Evolutionary conservation across 2,888 invertebrate species (phyloP).

Genomic region (Eupeodes latifasciatus): DNA sequence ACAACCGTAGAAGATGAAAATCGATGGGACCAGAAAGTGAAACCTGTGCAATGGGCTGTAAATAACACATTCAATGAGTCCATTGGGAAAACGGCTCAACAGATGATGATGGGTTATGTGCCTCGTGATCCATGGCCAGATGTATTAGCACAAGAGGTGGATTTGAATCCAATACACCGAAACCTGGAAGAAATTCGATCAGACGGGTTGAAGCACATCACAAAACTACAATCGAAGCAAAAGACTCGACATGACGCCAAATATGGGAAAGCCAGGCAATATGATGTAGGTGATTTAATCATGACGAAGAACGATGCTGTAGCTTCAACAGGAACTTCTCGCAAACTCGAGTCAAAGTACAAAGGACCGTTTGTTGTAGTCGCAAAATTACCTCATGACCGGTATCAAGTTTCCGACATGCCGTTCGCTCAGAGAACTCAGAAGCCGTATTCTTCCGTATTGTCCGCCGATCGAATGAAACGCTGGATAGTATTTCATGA

Average conservation of each 20-base stretch:
- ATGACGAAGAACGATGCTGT: constrained; percentile 44
- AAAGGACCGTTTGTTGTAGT: constrained; percentile 28
- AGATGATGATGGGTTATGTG: background rate
- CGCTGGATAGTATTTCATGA: constrained; percentile 31
- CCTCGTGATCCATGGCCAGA: constrained; percentile 24
- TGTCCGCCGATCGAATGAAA: constrained; percentile 36
- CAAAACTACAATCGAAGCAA: constrained; percentile 38
- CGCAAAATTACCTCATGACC: constrained; percentile 1
- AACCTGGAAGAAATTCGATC: constrained; percentile 21
- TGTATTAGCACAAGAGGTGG: background rate
- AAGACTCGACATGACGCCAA: constrained; percentile 23
- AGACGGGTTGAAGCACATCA: constrained; percentile 31
- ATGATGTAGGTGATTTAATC: constrained; percentile 27
- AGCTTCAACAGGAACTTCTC: constrained; percentile 27
- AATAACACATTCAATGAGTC: background rate
- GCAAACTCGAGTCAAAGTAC: constrained; percentile 34
- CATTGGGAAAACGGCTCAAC: background rate
- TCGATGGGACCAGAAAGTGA: background rate
- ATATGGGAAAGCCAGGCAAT: constrained; percentile 33
- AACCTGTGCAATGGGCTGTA: background rate
- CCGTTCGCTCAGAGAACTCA: background rate
- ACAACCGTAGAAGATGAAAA: background rate
- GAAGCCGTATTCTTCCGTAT: constrained; percentile 36
- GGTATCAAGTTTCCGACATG: background rate
- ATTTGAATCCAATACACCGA: constrained; percentile 21